phyloP scores from a whole-genome alignment of 37 sponge, comb jelly and placozoan genomes.

The Ephydatia muelleri region DNA sequence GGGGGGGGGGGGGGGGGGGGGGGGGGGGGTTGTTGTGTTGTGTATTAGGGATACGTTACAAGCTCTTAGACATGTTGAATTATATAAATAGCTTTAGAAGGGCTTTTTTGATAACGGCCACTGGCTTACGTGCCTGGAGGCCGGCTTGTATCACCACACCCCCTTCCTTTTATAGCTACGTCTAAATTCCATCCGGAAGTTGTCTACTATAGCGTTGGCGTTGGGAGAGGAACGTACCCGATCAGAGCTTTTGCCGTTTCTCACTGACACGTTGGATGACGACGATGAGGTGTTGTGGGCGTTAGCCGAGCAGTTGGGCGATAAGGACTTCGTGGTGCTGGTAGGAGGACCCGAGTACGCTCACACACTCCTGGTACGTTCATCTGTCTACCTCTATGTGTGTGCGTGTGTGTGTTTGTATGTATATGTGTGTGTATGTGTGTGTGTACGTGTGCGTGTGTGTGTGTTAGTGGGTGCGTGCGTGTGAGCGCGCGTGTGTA shows the following conservation, averaged over 20 bases:
- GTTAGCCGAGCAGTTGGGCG: slow-evolving; percentile 93
- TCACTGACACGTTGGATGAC: slow-evolving; percentile 95
- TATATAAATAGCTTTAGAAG: neutral
- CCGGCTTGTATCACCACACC: neutral
- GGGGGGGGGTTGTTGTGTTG: neutral
- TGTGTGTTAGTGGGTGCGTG: neutral
- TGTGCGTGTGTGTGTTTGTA: neutral
- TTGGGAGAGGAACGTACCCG: slow-evolving; percentile 94
- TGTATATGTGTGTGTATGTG: neutral
- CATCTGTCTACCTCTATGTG: neutral
- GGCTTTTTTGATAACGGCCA: neutral
- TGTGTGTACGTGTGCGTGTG: neutral
- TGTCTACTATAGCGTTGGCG: slow-evolving; percentile 97
- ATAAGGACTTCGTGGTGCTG: slow-evolving; percentile 82
- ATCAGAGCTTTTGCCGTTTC: slow-evolving; percentile 91
- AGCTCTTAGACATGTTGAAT: neutral
- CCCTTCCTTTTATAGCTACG: slow-evolving; percentile 66
- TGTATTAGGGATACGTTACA: neutral
- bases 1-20: neutral
- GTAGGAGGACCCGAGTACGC: slow-evolving; percentile 91
- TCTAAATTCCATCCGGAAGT: slow-evolving; percentile 96
- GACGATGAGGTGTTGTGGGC: slow-evolving; percentile 99
- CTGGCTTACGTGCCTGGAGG: no score
- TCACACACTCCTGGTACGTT: slow-evolving; percentile 87
- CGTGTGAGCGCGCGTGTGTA: neutral